These are phyloP conservation scores for Lophius americanus DNA, from an alignment of 2,797 vertebrate species.

Conservation along the genomic window DNA sequence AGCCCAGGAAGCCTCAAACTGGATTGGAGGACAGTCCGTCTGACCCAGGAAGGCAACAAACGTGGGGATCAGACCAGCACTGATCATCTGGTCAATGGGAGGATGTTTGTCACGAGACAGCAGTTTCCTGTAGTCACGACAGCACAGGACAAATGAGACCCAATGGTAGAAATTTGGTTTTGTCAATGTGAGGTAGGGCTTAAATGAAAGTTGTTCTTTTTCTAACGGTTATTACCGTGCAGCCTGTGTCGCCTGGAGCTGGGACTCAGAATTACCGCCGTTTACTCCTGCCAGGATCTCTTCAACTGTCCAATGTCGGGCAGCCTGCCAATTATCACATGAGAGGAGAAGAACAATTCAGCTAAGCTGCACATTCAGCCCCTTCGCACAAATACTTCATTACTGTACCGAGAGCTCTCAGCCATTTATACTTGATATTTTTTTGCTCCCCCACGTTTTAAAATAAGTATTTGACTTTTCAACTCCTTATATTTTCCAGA, in stretches of 20 bases:
- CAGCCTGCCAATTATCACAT: conserved; percentile 60
- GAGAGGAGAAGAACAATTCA: neutral
- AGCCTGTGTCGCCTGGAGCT: conserved; percentile 95
- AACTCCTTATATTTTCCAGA: too few species aligned
- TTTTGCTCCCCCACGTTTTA: too few species aligned
- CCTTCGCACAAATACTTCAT: too few species aligned
- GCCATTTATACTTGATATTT: too few species aligned
- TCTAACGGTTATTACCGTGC: conserved; percentile 84
- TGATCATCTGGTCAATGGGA: conserved; percentile 93
- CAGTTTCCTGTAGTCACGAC: conserved; percentile 84
- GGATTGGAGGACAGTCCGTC: conserved; percentile 87
- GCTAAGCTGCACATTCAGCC: too few species aligned
- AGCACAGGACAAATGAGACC: neutral
- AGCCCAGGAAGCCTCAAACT: conserved; percentile 98
- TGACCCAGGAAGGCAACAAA: conserved; percentile 89
- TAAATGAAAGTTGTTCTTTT: accelerated
- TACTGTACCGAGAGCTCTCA: too few species aligned
- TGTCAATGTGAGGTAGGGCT: neutral
- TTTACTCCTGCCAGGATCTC: conserved; percentile 91
- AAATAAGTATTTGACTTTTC: too few species aligned
- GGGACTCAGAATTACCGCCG: conserved; percentile 82
- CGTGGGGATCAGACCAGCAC: conserved; percentile 90
- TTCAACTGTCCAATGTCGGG: conserved; percentile 91
- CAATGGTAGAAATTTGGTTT: accelerated
- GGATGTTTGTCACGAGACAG: conserved; percentile 95